These are phyloP conservation scores for Catharus ustulatus DNA, from an alignment of 2,797 vertebrate species.

Conservation along the genomic window DNA sequence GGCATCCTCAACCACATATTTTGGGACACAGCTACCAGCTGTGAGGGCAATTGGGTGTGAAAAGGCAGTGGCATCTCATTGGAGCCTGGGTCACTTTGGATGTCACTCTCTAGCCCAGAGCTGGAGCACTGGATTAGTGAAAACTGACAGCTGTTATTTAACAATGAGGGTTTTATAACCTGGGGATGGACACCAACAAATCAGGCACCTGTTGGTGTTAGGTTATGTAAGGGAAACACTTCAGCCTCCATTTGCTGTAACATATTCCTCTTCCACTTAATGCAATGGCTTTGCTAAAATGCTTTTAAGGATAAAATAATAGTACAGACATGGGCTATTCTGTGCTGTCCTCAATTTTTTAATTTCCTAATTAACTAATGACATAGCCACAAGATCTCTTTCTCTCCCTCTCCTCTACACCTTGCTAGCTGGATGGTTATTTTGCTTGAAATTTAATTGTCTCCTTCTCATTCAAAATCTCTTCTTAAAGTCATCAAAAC, in stretches of 20 bases:
- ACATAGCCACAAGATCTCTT: not conserved
- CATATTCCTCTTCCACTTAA: not conserved
- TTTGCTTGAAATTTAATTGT: not conserved
- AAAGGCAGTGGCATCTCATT: accelerated
- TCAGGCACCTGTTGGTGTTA: not conserved
- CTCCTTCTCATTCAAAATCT: not conserved
- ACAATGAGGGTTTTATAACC: not conserved
- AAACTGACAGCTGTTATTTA: not conserved
- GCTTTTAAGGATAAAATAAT: not conserved
- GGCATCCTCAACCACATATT: not conserved
- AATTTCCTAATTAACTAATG: not conserved
- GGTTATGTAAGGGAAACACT: not conserved
- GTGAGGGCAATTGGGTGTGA: not conserved
- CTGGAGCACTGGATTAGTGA: not conserved
- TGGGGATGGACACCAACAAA: not conserved
- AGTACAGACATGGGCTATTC: not conserved
- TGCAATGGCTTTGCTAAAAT: not conserved
- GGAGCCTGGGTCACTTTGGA: not conserved
- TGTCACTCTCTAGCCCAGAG: not conserved
- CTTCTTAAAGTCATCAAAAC: not conserved
- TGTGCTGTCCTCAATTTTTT: not conserved
- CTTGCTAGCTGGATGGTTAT: not conserved
- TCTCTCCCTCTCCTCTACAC: not conserved
- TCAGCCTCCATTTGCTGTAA: not conserved
- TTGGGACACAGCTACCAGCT: not conserved